Conservation (phyloP, 2,113 vertebrate genomes). For the Panthera leo region DNA sequence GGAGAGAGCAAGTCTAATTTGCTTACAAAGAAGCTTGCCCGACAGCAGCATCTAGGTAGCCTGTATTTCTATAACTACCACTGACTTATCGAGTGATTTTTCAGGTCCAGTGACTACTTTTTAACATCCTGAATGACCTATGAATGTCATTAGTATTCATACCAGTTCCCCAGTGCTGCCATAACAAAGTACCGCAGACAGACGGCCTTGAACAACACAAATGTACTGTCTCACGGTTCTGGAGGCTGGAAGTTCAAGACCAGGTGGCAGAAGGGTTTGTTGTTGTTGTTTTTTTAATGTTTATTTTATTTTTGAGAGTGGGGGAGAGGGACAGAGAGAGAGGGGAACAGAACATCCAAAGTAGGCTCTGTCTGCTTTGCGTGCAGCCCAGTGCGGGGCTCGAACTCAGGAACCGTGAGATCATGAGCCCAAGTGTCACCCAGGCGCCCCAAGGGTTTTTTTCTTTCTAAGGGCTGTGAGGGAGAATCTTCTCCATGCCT, state of each 20-base stretch:
- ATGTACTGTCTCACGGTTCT: background rate
- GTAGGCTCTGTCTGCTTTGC: too few relatives aligned
- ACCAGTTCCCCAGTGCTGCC: background rate
- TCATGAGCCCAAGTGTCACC: too few relatives aligned
- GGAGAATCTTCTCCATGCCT: background rate
- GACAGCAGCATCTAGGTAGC: background rate
- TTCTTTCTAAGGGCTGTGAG: background rate
- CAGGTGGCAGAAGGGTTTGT: background rate
- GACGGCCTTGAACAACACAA: background rate
- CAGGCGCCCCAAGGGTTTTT: too few relatives aligned
- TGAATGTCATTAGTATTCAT: background rate
- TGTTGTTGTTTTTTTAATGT: too few relatives aligned
- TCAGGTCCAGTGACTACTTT: background rate
- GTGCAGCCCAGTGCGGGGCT: too few relatives aligned
- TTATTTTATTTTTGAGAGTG: too few relatives aligned
- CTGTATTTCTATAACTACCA: background rate
- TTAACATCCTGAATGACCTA: background rate
- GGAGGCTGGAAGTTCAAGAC: background rate
- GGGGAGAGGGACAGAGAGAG: too few relatives aligned
- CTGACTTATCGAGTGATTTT: background rate
- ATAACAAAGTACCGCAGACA: background rate
- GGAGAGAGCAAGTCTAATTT: background rate
- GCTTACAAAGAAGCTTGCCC: background rate
- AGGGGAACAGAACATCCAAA: too few relatives aligned
- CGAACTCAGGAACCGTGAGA: too few relatives aligned